A percentile compares a stretch with the other conserved stretches of the same genome.
phyloP scores from a whole-genome alignment of 1,140 invertebrate genomes.

The Neodiprion lecontei region DNA sequence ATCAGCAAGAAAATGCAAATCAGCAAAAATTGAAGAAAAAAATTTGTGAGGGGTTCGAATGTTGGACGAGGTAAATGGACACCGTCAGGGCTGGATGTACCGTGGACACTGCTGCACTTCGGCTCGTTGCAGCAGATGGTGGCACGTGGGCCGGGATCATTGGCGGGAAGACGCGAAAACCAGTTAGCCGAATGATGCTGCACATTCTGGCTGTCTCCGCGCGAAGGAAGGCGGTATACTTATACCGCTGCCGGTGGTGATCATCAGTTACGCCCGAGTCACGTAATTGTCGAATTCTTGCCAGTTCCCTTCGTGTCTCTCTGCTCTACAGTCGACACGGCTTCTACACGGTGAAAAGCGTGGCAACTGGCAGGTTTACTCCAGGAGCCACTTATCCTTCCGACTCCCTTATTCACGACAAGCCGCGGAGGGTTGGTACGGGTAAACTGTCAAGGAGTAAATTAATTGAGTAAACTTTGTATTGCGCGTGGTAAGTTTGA shows the following conservation, averaged over 20 bases:
- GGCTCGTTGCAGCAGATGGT: too few relatives aligned
- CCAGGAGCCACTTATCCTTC: neutral
- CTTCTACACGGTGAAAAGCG: neutral
- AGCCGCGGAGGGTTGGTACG: neutral
- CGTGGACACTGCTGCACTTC: too few relatives aligned
- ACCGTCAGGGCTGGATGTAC: too few relatives aligned
- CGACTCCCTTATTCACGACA: conserved; percentile 1
- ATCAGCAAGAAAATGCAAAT: too few relatives aligned
- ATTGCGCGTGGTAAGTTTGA: neutral
- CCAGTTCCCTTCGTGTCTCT: conserved; percentile 21
- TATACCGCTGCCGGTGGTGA: conserved; percentile 30
- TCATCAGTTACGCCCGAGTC: conserved; percentile 57
- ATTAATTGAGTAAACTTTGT: conserved; percentile 8
- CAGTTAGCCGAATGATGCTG: conserved; percentile 59
- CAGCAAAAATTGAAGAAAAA: too few relatives aligned
- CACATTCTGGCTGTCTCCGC: conserved; percentile 53
- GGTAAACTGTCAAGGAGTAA: neutral
- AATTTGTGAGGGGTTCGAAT: too few relatives aligned
- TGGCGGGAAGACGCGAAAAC: conserved; percentile 36
- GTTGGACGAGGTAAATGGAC: too few relatives aligned
- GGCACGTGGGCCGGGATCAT: too few relatives aligned
- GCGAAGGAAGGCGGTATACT: neutral
- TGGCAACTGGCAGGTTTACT: conserved; percentile 6
- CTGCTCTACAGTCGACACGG: neutral
- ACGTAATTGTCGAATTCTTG: conserved; percentile 62